Conservation (phyloP, 2,797 vertebrate species). For the Ficedula albicollis region DNA sequence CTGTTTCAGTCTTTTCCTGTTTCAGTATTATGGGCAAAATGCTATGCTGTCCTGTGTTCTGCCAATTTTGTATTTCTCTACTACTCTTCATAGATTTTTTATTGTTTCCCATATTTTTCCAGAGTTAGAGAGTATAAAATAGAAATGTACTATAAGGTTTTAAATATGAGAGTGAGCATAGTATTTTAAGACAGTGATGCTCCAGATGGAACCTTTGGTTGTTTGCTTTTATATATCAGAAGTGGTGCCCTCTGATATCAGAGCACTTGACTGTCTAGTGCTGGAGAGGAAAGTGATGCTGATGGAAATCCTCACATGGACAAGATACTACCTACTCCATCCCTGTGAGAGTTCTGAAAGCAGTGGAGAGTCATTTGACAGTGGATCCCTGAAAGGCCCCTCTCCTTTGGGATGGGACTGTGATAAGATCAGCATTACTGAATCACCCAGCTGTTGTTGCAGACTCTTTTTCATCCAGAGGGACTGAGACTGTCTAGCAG, state of each 20-base stretch:
- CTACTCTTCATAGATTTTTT: neutral
- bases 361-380: neutral
- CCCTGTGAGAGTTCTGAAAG: neutral
- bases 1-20: slow-evolving; percentile 4
- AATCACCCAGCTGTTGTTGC: neutral
- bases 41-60: neutral
- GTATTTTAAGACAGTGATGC: neutral
- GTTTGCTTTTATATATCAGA: neutral
- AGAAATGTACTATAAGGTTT: neutral
- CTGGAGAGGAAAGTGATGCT: neutral
- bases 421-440: neutral
- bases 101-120: neutral
- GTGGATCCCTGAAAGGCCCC: neutral
- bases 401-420: neutral
- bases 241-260: fast-evolving
- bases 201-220: neutral
- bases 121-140: neutral
- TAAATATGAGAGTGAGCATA: neutral
- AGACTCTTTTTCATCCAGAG: neutral
- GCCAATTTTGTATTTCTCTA: neutral
- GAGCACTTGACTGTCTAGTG: neutral
- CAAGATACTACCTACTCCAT: neutral
- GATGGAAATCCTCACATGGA: neutral
- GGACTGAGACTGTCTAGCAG: neutral
- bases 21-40: neutral